These are phyloP conservation scores for Recurvirostra avosetta DNA, from an alignment of 2,113 vertebrate genomes.

Conservation along the genomic window DNA sequence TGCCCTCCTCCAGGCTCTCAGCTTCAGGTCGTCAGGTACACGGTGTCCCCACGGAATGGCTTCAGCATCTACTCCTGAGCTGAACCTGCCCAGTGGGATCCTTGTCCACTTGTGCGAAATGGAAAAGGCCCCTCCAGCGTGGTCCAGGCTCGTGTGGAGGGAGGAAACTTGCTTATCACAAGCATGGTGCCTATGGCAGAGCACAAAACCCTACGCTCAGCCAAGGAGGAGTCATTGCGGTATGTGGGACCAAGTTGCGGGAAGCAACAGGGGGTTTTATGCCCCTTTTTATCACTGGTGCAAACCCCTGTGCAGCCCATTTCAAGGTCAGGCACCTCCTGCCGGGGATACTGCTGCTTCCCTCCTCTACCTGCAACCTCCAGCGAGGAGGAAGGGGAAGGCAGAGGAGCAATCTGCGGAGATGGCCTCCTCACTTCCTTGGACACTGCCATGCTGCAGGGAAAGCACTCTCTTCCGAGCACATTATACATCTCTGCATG, in stretches of 20 bases:
- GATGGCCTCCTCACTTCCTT: neutral
- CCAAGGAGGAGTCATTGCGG: neutral
- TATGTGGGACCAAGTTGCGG: rapidly evolving
- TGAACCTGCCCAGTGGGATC: neutral
- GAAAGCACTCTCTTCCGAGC: neutral
- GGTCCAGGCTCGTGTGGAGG: neutral
- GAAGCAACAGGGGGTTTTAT: neutral
- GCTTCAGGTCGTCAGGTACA: neutral
- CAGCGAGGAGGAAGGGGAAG: neutral
- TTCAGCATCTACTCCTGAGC: neutral
- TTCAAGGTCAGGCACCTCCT: neutral
- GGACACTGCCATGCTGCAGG: neutral
- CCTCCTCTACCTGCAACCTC: neutral
- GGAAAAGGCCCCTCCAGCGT: neutral
- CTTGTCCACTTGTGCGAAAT: neutral
- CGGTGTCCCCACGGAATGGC: neutral
- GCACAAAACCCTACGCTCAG: rapidly evolving
- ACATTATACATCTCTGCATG: rapidly evolving
- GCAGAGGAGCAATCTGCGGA: neutral
- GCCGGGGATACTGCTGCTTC: neutral
- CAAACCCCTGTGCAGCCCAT: rapidly evolving
- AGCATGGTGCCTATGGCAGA: neutral
- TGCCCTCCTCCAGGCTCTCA: neutral
- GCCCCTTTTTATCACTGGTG: neutral
- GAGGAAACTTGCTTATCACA: neutral